A percentile compares a stretch with the other conserved stretches of the same genome.
Evolutionary conservation across 2,888 invertebrate species (phyloP).

Genomic region (Pterobdella sp.): DNA sequence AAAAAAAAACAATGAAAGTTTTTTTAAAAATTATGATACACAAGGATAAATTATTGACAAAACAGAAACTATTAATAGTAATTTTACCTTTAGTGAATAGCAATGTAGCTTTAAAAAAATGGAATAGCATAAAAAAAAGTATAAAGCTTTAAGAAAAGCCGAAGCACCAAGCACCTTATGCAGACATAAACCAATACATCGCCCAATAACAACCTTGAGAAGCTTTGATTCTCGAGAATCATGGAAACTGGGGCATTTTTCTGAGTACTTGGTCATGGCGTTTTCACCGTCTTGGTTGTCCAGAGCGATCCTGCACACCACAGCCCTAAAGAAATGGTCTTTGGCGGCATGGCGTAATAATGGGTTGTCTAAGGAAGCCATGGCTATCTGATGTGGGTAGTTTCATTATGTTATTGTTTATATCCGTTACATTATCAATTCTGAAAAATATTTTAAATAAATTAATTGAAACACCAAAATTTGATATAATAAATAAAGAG

Average conservation of each 20-base stretch:
- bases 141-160: too few relatives aligned
- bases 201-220: conserved; percentile 62
- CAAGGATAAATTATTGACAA: too few relatives aligned
- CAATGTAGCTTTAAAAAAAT: too few relatives aligned
- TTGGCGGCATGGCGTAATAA: conserved; percentile 95
- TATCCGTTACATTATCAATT: too few relatives aligned
- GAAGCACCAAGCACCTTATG: too few relatives aligned
- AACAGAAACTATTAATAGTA: too few relatives aligned
- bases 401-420: background rate
- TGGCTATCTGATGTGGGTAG: conserved; percentile 62
- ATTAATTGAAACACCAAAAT: background rate
- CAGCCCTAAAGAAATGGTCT: conserved; percentile 94
- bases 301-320: conserved; percentile 88
- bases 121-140: too few relatives aligned
- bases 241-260: conserved; percentile 87
- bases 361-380: conserved; percentile 83
- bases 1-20: too few relatives aligned
- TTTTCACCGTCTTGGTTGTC: conserved; percentile 82
- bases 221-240: conserved; percentile 92
- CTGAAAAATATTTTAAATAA: too few relatives aligned
- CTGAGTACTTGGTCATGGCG: conserved; percentile 84
- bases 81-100: too few relatives aligned
- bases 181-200: background rate
- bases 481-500: background rate
- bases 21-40: too few relatives aligned